A percentile compares a stretch with the other conserved stretches of the same genome.
phyloP scores from a whole-genome alignment of 2,888 invertebrate species.

The Imbricaverruca yamaguchii region DNA sequence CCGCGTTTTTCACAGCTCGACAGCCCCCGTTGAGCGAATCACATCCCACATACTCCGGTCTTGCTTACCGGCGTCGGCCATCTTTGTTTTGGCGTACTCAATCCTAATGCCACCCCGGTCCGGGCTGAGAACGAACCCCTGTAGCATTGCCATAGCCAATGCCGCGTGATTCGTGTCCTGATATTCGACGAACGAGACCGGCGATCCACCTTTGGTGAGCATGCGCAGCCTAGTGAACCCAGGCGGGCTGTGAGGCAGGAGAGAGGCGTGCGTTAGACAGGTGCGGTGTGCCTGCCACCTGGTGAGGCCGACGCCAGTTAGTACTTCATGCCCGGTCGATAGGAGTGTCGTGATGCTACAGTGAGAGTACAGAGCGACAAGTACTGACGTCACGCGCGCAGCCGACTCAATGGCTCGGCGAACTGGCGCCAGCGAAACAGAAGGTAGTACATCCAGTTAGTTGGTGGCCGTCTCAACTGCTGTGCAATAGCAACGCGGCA shows the following conservation, averaged over 20 bases:
- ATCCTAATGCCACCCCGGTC: constrained; percentile 96
- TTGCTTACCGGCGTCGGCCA: constrained; percentile 62
- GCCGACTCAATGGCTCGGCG: not conserved
- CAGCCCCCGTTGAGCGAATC: too few species aligned
- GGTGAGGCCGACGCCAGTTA: not conserved
- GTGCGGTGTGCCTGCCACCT: constrained; percentile 15
- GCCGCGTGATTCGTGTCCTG: constrained; percentile 84
- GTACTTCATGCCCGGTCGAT: not conserved
- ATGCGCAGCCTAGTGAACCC: constrained; percentile 97
- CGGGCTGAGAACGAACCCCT: constrained; percentile 92
- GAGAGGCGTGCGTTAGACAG: constrained; percentile 21
- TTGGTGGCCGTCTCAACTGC: not conserved
- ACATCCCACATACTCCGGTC: not conserved
- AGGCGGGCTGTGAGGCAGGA: constrained; percentile 66
- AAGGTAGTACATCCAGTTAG: not conserved
- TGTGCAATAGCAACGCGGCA: not conserved
- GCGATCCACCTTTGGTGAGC: constrained; percentile 65
- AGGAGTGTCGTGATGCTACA: not conserved
- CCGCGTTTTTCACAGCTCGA: too few species aligned
- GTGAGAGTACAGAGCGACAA: not conserved
- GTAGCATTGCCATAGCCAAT: constrained; percentile 85
- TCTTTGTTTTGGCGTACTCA: constrained; percentile 98
- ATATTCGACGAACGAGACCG: constrained; percentile 98
- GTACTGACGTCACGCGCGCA: not conserved
- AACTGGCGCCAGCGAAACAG: not conserved